A percentile compares a stretch with the other conserved stretches of the same genome.
phyloP scores from a whole-genome alignment of 2,797 vertebrate species.

The Alcedo quadribrachys region DNA sequence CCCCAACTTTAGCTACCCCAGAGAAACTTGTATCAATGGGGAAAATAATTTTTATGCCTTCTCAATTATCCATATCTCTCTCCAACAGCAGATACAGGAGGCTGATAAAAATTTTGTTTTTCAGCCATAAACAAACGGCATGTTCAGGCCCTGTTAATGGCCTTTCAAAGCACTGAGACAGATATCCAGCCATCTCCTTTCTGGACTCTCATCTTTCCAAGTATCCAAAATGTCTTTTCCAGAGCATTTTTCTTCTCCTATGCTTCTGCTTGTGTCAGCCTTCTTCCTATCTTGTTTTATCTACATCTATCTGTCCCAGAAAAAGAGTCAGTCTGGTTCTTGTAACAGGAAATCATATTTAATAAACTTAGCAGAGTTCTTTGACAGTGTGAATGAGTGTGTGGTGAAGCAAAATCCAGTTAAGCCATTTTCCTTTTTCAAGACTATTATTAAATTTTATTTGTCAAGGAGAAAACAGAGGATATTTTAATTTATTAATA shows the following conservation, averaged over 20 bases:
- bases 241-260: neutral
- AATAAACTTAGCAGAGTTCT: neutral
- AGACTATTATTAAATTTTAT: neutral
- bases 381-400: neutral
- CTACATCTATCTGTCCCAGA: neutral
- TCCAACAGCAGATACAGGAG: neutral
- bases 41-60: neutral
- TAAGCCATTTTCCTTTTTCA: neutral
- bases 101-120: neutral
- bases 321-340: neutral
- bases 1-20: rapidly evolving
- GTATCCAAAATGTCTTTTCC: neutral
- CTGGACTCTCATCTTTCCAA: neutral
- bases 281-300: neutral
- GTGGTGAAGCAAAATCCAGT: neutral
- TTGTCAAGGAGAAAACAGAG: neutral
- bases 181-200: neutral
- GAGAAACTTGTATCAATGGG: neutral
- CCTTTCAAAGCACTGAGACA: neutral
- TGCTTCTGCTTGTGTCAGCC: neutral
- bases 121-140: neutral
- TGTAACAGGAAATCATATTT: neutral
- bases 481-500: neutral
- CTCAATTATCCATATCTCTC: neutral
- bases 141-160: neutral